These are phyloP conservation scores for Agrotis ipsilon DNA, from an alignment of 2,888 invertebrate species.

Conservation along the genomic window DNA sequence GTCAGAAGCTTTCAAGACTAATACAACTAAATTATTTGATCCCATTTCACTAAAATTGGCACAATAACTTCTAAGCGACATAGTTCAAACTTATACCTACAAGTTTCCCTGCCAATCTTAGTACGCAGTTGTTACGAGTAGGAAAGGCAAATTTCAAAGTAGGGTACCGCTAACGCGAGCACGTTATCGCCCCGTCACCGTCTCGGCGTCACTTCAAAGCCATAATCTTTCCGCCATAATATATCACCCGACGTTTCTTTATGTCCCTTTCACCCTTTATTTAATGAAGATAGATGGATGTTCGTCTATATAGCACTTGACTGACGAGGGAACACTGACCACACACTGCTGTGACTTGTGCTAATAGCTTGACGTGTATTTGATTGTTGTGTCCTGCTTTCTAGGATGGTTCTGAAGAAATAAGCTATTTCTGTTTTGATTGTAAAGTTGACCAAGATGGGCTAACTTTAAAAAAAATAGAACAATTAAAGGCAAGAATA, in stretches of 20 bases:
- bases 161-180: slow-evolving; percentile 41
- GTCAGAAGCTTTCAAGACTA: slow-evolving; percentile 6
- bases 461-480: neutral
- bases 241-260: slow-evolving; percentile 62
- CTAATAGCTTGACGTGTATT: slow-evolving; percentile 25
- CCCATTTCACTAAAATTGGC: slow-evolving; percentile 28
- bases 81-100: slow-evolving; percentile 30
- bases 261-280: slow-evolving; percentile 63
- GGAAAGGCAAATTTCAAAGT: slow-evolving; percentile 52
- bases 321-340: slow-evolving; percentile 33
- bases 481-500: neutral
- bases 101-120: slow-evolving; percentile 49
- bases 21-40: slow-evolving; percentile 12
- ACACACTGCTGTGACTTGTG: slow-evolving; percentile 22
- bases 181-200: slow-evolving; percentile 58
- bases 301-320: slow-evolving; percentile 45
- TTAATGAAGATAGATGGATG: slow-evolving; percentile 63
- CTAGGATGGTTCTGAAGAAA: neutral
- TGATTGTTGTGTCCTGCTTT: slow-evolving; percentile 12
- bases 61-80: slow-evolving; percentile 39
- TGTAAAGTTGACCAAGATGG: neutral
- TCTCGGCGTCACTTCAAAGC: slow-evolving; percentile 46
- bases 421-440: neutral
- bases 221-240: slow-evolving; percentile 60
- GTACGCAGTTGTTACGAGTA: slow-evolving; percentile 39